Conservation (phyloP, 1,140 invertebrate genomes). For the Pentalonia nigronervosa region DNA sequence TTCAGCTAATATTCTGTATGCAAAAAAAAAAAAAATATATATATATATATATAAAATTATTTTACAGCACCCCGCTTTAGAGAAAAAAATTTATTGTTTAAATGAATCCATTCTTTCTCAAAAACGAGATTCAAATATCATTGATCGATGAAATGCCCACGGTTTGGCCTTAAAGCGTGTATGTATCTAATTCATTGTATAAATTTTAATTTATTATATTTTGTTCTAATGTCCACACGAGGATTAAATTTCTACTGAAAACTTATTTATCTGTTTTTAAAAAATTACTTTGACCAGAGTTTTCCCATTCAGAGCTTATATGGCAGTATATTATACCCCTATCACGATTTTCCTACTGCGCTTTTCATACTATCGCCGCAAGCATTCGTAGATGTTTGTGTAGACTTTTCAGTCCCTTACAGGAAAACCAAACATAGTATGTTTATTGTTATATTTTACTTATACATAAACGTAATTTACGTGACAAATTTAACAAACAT, state of each 20-base stretch:
- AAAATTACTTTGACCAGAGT: background rate
- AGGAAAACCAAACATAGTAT: background rate
- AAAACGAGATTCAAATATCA: background rate
- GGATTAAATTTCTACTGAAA: background rate
- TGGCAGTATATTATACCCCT: background rate
- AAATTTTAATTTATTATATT: background rate
- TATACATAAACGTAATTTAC: background rate
- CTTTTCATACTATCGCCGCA: background rate
- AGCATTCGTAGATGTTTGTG: background rate
- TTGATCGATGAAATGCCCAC: background rate
- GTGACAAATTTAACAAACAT: background rate
- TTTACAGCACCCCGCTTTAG: background rate
- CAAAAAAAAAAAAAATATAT: background rate
- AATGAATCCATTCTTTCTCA: background rate
- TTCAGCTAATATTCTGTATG: background rate
- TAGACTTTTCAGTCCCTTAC: background rate
- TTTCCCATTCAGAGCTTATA: background rate
- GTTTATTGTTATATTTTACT: background rate
- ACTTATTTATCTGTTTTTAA: background rate
- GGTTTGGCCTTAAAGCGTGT: background rate
- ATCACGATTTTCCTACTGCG: background rate
- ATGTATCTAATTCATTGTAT: background rate
- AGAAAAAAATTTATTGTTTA: background rate
- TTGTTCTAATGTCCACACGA: background rate
- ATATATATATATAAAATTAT: background rate